These are phyloP conservation scores for Porites divaricata DNA, from an alignment of 92 coral and sea anemone species.

Conservation along the genomic window DNA sequence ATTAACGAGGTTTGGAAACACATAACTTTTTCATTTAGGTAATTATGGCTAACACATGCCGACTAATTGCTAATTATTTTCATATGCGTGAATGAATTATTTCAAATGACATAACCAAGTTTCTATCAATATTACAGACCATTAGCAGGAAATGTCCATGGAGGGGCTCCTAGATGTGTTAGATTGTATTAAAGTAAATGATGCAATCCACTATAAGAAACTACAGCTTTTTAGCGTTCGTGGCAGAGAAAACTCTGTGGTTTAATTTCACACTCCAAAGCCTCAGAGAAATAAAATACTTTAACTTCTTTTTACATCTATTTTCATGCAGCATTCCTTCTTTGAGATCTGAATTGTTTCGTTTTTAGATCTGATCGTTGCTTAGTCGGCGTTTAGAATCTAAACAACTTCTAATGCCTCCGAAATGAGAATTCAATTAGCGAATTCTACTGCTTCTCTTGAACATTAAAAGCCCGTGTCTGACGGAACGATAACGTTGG, in stretches of 20 bases:
- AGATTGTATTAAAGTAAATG: neutral
- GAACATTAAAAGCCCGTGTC: too few relatives aligned
- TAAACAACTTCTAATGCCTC: neutral
- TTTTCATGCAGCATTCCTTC: neutral
- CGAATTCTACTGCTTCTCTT: neutral
- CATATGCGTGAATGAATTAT: neutral
- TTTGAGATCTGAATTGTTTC: neutral
- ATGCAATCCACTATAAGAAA: neutral
- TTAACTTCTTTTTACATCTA: neutral
- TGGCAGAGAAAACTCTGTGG: too few relatives aligned
- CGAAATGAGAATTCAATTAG: neutral
- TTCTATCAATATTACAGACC: neutral
- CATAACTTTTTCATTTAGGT: neutral
- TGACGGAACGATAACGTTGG: too few relatives aligned
- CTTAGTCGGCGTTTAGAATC: neutral
- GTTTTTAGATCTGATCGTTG: neutral
- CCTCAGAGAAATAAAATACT: neutral
- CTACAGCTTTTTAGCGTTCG: neutral
- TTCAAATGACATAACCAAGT: neutral
- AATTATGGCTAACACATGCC: neutral
- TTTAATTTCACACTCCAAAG: neutral
- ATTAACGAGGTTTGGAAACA: neutral
- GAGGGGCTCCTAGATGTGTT: neutral
- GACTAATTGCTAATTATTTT: neutral
- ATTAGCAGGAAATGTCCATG: neutral